Base-by-base conservation (phyloP, 2,113 vertebrate species). In the Camelus dromedarius region DNA sequence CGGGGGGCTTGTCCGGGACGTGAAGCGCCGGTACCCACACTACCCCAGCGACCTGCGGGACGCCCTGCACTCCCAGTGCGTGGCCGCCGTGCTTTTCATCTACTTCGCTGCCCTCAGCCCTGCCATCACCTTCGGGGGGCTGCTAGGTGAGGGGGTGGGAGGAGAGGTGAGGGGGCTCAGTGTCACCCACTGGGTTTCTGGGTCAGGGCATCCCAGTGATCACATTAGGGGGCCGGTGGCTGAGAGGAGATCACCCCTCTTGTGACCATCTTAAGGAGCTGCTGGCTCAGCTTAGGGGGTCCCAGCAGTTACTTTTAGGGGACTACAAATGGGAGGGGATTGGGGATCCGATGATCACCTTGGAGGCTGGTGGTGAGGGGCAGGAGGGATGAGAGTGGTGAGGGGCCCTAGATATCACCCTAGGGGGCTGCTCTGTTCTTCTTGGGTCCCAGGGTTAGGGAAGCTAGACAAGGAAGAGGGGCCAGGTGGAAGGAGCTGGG, bases 101-200 rank as follows among this genome's bases (percentile, higher is more conserved):
- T 99, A 99, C 98, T 99, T 99, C 18, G 99, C 99, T 2, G 99
- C 99, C 77, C 99, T 99, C 97, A 99, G 99, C 30, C 99, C 99
- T 24, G 99, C 99, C 95, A 99, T 99, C 98, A 99, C 99, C 87
- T 99, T 99, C 35, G 99, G 99, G 97, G 99, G 99, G 87, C 99
- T 99, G 97, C 98, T 99, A 98, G 99, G 99, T 99, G 99, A 99
- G 97, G 97, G 93, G 1, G 8, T 0, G 35, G 77, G 70, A 30
- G 67, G 89, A 48, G 91, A 95, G 73, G 3, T 0, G 4, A 60
- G 95, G 66, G 82, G 66, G 86, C 80, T 69, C 2, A 0, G 35
- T 48, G 93, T 62, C 91, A 86, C 6, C 89, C 42, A 76, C 52
- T 0, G 0, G 42, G 3, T 79, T 93, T 14, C 60, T 0, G 96